These are phyloP conservation scores for Drosophila bipectinata DNA, from an alignment of 1,140 invertebrate genomes.

Conservation along the genomic window DNA sequence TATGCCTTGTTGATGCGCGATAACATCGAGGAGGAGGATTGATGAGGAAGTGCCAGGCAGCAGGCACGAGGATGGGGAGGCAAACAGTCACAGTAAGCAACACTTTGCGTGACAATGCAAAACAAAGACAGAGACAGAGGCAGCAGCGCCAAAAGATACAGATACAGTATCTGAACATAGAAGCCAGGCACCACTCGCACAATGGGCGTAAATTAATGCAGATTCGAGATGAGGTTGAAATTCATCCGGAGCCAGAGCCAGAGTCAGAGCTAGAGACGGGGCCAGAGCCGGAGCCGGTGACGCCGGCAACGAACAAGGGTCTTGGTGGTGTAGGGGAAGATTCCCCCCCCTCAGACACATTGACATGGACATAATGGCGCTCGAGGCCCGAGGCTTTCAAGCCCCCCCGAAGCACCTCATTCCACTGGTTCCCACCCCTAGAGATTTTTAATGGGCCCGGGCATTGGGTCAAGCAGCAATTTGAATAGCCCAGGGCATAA, in stretches of 20 bases:
- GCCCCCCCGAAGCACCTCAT: neutral
- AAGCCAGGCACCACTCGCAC: slow-evolving; percentile 32
- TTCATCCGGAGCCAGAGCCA: slow-evolving; percentile 6
- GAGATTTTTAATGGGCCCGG: slow-evolving; percentile 38
- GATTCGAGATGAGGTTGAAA: slow-evolving; percentile 61
- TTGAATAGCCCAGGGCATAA: slow-evolving; percentile 49
- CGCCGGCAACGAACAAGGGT: slow-evolving; percentile 2
- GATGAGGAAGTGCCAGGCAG: slow-evolving; percentile 12
- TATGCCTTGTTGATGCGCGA: slow-evolving; percentile 65
- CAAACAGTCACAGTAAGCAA: slow-evolving; percentile 45
- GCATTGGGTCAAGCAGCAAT: slow-evolving; percentile 67
- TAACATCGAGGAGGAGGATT: slow-evolving; percentile 48
- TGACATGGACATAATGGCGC: slow-evolving; percentile 60
- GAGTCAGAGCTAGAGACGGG: neutral
- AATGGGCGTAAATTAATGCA: slow-evolving; percentile 78
- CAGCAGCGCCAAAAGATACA: slow-evolving; percentile 4
- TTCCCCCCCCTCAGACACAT: slow-evolving; percentile 41
- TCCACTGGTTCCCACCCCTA: slow-evolving; percentile 7
- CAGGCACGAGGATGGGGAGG: neutral
- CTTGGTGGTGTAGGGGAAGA: slow-evolving; percentile 14
- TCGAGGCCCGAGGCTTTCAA: slow-evolving; percentile 23
- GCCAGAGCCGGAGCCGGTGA: neutral
- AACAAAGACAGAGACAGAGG: slow-evolving; percentile 24
- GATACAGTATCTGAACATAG: slow-evolving; percentile 7
- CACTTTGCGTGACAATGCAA: slow-evolving; percentile 70